A percentile compares a stretch with the other conserved stretches of the same genome.
phyloP scores from a whole-genome alignment of 2,888 invertebrate species.

The Argyresthia goedartella region DNA sequence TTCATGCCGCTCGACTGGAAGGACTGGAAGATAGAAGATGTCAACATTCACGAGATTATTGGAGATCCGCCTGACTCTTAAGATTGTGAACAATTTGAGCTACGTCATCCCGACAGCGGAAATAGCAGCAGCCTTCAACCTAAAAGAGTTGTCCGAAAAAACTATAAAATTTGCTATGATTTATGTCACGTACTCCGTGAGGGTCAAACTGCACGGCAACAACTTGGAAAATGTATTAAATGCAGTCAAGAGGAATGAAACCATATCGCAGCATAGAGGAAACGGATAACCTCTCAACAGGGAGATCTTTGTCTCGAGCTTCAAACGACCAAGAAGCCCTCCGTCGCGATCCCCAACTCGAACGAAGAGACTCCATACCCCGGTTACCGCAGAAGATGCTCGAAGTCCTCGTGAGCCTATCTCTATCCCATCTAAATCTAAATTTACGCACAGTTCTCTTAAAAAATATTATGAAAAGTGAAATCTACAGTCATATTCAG shows the following conservation, averaged over 20 bases:
- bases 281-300: background rate
- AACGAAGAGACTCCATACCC: background rate
- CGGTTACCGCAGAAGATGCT: background rate
- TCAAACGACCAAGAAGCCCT: background rate
- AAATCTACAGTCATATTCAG: too few relatives aligned
- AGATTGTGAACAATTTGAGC: constrained; percentile 6
- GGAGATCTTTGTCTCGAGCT: background rate
- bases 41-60: background rate
- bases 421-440: too few relatives aligned
- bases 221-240: background rate
- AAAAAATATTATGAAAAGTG: too few relatives aligned
- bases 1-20: background rate
- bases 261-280: background rate
- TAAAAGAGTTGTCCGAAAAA: constrained; percentile 1
- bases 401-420: too few relatives aligned
- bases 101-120: constrained; percentile 6
- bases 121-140: constrained; percentile 2
- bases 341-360: background rate
- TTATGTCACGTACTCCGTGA: constrained; percentile 2
- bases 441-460: too few relatives aligned
- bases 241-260: constrained; percentile 1
- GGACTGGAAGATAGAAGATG: background rate
- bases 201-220: constrained; percentile 5
- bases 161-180: constrained; percentile 3
- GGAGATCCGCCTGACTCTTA: constrained; percentile 3